Percentiles rank a stretch among this genome's conserved stretches.
phyloP scores from a whole-genome alignment of 2,888 invertebrate species.

The Baccha elongata region DNA sequence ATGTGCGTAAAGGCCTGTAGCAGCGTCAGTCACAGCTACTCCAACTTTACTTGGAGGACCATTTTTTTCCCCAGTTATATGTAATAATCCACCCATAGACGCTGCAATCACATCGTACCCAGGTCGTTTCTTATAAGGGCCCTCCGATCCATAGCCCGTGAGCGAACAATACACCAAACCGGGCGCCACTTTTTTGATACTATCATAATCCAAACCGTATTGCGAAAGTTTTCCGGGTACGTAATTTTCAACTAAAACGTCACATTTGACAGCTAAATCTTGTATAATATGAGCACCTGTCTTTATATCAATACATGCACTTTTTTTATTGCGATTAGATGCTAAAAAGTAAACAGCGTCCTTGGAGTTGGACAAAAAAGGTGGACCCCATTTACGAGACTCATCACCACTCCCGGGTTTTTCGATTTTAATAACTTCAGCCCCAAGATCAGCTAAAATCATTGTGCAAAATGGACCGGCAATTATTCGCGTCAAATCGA shows the following conservation, averaged over 20 bases:
- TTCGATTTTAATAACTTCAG: constrained; percentile 96
- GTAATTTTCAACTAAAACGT: constrained; percentile 96
- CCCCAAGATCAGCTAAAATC: constrained; percentile 96
- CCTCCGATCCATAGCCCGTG: constrained; percentile 94
- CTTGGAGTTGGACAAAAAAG: constrained; percentile 87
- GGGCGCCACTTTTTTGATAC: constrained; percentile 88
- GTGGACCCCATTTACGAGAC: constrained; percentile 96
- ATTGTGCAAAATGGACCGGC: constrained; percentile 98
- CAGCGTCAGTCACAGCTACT: constrained; percentile 96
- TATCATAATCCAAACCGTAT: constrained; percentile 91
- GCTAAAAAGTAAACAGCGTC: constrained; percentile 92
- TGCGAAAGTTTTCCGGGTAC: constrained; percentile 93
- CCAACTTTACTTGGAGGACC: constrained; percentile 96
- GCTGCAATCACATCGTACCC: constrained; percentile 98
- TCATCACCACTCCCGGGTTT: constrained; percentile 93
- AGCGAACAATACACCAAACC: constrained; percentile 95
- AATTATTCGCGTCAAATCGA: constrained; percentile 93
- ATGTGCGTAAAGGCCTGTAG: constrained; percentile 96
- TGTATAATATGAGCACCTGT: constrained; percentile 87
- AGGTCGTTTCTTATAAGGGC: constrained; percentile 93
- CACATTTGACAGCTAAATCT: constrained; percentile 89
- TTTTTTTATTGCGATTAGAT: constrained; percentile 97
- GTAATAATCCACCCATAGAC: constrained; percentile 94
- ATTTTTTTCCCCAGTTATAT: constrained; percentile 92
- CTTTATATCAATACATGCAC: constrained; percentile 94